Evolutionary conservation across 2,113 vertebrate species (phyloP), one percentile per base, ranked within the genome.

Genomic region (Clarias batrachus): DNA sequence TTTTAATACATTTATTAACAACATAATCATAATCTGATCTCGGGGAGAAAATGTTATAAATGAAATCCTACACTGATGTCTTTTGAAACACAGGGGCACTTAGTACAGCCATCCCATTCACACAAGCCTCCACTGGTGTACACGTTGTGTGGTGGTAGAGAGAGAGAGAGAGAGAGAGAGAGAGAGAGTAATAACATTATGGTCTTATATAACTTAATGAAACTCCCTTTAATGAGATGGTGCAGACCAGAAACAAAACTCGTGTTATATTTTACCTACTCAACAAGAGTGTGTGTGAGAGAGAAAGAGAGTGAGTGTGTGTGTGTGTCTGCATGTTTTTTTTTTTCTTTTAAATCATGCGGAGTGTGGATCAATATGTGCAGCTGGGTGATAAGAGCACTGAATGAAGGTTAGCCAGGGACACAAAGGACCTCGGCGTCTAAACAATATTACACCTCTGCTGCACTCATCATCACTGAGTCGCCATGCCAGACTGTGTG

Each of bases 191-290:
- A 70, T 52, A 56, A 59, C 52, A 21, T 73, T 71, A 62, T 81
- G 41, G 54, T 54, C 78, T 82, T 86, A 86, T 82, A 41, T 86
- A 86, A 74, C 78, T 62, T 82, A 86, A 86, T 82, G 79, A 86
- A 86, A 63, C 68, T 82, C 78, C 68, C 56, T 74, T 57, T 86
- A 74, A 86, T 86, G 68, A 86, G 65, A 86, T 81, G 85, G 65
- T 25, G n/a, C 78, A 86, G 78, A 54, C 78, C 41, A 79, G 71
- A 48, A 73, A 56, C 19, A 57, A 63, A 65, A 19, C 33, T 52
- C 78, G 41, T 9, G 66, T 73, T 81, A 25, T 86, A 54, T 79
- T 77, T 63, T 37, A 74, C 71, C 19, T 48, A 23, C 54, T 27
- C 33, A 3, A 52, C 41, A 13, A n/a, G 54, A 52, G 71, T 52